Evolutionary conservation across 2,888 invertebrate genomes (phyloP), one percentile per base, ranked within the genome.

Genomic region (Syritta pipiens): DNA sequence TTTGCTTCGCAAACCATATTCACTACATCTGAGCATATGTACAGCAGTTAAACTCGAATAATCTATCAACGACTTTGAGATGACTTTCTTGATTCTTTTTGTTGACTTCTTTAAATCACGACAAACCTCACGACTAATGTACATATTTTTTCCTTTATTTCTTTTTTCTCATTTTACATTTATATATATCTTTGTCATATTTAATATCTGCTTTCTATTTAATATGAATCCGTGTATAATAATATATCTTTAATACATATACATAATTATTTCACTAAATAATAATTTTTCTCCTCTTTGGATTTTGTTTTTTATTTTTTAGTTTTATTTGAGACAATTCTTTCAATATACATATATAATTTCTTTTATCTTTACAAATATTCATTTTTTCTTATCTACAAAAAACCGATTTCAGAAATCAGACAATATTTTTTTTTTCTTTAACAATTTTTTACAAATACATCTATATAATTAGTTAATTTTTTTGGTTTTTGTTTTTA

Each of bases 241-340:
- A 48, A 60, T 46, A 55, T 62, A 42, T 55, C 22, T 49, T 71
- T 40, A 55, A 44, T 82, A 81, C 71, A 81, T 77, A 82, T 63
- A 35, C 67, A 57, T 75, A 60, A 81, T 35, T 9, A 24, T 72
- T 40, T 72, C 81, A 71, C 62, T 75, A 57, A 62, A 51, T 72
- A 60, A 49, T 49, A 57, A 46, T 26, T 19, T 48, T 0, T 49
- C 30, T 48, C 57, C n/a, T n/a, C n/a, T n/a, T n/a, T n/a, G n/a
- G n/a, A n/a, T n/a, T n/a, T n/a, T n/a, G n/a, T n/a, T n/a, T n/a
- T 68, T 82, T 71, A 79, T 72, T 82, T 65, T 83, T 51, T 68
- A 68, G 53, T 63, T 59, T 83, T 83, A 82, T 83, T 84, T 84
- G 83, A 85, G 86, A 86, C 87, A 85, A 26, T 51, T 59, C n/a